Conservation (phyloP, 64 coral and sea anemone species). For the Dendronephthya gigantea region DNA sequence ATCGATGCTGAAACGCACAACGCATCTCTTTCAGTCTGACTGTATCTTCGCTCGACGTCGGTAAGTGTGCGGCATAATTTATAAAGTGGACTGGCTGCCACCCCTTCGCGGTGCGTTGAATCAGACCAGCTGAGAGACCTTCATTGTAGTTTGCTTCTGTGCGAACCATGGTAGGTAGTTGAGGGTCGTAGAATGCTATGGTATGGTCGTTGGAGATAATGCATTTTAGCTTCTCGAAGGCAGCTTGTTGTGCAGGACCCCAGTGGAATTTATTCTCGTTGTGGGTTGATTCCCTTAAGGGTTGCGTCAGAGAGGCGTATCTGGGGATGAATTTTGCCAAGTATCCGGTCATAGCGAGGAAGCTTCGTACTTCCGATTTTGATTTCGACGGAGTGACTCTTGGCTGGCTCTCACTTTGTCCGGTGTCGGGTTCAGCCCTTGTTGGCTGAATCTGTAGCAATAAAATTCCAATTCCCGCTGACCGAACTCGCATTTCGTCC, state of each 20-base stretch:
- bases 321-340: conserved; percentile 8
- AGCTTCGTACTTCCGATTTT: not conserved
- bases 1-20: not conserved
- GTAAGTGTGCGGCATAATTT: not conserved
- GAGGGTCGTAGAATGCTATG: not conserved
- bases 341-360: not conserved
- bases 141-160: conserved; percentile 6
- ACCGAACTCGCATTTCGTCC: too few species aligned
- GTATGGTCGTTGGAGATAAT: not conserved
- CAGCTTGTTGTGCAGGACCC: not conserved
- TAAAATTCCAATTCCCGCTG: too few species aligned
- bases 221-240: not conserved
- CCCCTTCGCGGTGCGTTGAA: not conserved
- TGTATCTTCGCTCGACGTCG: not conserved
- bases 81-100: not conserved
- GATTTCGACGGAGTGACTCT: not conserved
- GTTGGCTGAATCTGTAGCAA: too few species aligned
- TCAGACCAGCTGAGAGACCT: not conserved
- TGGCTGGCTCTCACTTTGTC: too few species aligned
- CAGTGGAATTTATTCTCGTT: not conserved
- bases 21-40: conserved; percentile 11
- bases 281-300: not conserved
- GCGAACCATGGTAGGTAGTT: not conserved
- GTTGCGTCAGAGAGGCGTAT: not conserved
- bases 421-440: too few species aligned